These are phyloP conservation scores for Lepeophtheirus nordmannii DNA, from an alignment of 2,888 invertebrate genomes.

Conservation along the genomic window DNA sequence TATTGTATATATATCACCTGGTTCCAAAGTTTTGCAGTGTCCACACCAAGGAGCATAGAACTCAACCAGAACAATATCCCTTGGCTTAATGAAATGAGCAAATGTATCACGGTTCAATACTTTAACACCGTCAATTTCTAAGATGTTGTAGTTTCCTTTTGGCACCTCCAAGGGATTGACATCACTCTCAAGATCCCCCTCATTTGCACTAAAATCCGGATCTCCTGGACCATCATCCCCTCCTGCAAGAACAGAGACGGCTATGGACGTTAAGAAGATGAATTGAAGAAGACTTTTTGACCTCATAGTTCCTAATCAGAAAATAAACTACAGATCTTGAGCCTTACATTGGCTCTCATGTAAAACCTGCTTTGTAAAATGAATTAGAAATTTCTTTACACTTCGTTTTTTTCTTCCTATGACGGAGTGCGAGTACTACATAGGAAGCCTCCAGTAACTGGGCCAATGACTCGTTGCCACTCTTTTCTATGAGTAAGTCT, in stretches of 20 bases:
- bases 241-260: not conserved
- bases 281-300: not conserved
- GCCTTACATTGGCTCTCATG: not conserved
- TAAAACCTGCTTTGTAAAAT: constrained; percentile 6
- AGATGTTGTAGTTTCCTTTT: constrained; percentile 31
- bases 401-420: not conserved
- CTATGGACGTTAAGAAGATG: constrained; percentile 30
- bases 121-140: constrained; percentile 36
- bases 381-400: not conserved
- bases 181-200: constrained; percentile 27
- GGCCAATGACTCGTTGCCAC: not conserved
- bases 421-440: too few species aligned
- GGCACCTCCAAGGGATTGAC: constrained; percentile 30
- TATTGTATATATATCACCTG: constrained; percentile 34
- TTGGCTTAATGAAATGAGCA: constrained; percentile 33
- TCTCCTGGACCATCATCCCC: constrained; percentile 19
- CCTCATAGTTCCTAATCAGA: not conserved
- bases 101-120: constrained; percentile 37
- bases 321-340: not conserved
- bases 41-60: constrained; percentile 48
- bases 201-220: constrained; percentile 15
- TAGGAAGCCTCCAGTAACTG: too few species aligned
- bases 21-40: constrained; percentile 42
- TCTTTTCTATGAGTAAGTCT: not conserved
- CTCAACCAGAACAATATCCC: constrained; percentile 39